These are phyloP conservation scores for Macroramphosus scolopax DNA, from an alignment of 2,797 vertebrate species.

Conservation along the genomic window DNA sequence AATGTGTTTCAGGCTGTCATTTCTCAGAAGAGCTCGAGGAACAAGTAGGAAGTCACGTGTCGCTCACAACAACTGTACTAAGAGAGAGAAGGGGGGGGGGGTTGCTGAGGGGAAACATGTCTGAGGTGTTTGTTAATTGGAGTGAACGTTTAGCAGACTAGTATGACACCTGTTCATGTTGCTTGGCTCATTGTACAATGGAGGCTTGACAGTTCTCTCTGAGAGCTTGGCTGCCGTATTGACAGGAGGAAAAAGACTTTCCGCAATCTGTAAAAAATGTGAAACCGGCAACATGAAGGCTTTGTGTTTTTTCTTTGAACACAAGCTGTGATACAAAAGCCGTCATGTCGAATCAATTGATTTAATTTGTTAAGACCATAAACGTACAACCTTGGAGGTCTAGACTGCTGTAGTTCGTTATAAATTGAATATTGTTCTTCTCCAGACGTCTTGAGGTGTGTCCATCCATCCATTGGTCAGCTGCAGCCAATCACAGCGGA, in stretches of 20 bases:
- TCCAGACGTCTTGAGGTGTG: too few relatives aligned
- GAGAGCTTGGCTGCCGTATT: conserved; percentile 54
- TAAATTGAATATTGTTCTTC: too few relatives aligned
- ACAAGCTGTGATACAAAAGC: conserved; percentile 3
- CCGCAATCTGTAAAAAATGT: conserved; percentile 27
- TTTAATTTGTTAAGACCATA: conserved; percentile 1
- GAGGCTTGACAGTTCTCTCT: conserved; percentile 51
- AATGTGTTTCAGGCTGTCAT: conserved; percentile 49
- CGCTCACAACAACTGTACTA: conserved; percentile 23
- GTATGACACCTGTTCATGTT: conserved; percentile 74
- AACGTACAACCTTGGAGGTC: too few relatives aligned
- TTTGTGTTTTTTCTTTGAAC: conserved; percentile 5
- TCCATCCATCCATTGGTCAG: too few relatives aligned
- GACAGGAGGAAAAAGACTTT: conserved; percentile 52
- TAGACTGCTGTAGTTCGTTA: too few relatives aligned
- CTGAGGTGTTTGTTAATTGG: conserved; percentile 67
- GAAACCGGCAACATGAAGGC: conserved; percentile 33
- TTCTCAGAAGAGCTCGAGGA: conserved; percentile 38
- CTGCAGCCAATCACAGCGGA: too few relatives aligned
- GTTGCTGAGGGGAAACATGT: conserved; percentile 43
- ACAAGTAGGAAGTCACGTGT: conserved; percentile 44
- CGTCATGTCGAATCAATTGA: conserved; percentile 6
- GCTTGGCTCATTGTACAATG: conserved; percentile 43
- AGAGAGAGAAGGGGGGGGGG: conserved; percentile 11
- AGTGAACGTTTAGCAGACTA: conserved; percentile 64